These are phyloP conservation scores for Erythrocebus patas DNA, from an alignment of 2,113 vertebrate species.

Conservation along the genomic window DNA sequence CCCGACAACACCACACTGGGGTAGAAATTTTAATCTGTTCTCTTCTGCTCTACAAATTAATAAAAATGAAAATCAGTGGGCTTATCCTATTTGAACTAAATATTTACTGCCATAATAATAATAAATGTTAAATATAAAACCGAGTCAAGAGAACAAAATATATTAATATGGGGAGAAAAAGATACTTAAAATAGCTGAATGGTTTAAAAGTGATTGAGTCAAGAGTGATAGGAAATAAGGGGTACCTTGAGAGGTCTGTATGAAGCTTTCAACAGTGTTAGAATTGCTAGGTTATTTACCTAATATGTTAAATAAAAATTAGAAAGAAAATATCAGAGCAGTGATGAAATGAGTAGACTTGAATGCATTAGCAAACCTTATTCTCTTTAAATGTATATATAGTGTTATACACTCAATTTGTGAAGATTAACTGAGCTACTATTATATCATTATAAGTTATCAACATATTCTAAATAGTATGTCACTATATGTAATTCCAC, in stretches of 20 bases:
- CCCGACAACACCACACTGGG: not conserved
- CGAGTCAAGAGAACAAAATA: not conserved
- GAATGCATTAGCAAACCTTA: not conserved
- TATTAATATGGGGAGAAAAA: not conserved
- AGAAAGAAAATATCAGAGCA: not conserved
- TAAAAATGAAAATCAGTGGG: not conserved
- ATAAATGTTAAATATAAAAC: not conserved
- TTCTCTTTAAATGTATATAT: not conserved
- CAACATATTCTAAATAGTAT: not conserved
- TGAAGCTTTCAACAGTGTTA: not conserved
- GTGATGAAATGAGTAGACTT: not conserved
- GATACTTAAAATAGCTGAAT: not conserved
- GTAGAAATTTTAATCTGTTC: not conserved
- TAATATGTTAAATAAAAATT: not conserved
- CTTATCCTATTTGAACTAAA: not conserved
- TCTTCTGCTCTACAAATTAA: not conserved
- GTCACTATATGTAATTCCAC: not conserved
- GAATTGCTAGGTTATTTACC: not conserved
- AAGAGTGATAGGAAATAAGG: not conserved
- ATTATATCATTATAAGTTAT: not conserved
- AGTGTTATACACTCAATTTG: not conserved
- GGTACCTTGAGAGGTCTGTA: not conserved
- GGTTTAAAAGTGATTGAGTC: not conserved
- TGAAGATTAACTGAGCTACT: not conserved
- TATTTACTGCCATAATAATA: not conserved